Percentiles rank a stretch among this genome's conserved stretches.
Conservation (phyloP, 2,797 vertebrate species). For the Epinephelus coioides region DNA sequence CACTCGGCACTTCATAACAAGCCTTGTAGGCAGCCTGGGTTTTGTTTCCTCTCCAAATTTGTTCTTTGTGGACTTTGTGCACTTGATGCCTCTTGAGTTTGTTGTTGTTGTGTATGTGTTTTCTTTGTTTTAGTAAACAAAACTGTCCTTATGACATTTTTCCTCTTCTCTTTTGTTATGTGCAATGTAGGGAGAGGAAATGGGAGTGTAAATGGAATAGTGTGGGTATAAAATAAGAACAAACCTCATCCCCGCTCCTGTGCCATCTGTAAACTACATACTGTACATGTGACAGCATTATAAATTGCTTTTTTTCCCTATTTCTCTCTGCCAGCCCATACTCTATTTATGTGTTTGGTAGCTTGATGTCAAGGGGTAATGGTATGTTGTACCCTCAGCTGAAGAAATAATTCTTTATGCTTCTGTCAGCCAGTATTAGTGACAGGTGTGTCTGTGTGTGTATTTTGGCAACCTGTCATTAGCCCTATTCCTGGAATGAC, state of each 20-base stretch:
- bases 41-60: conserved; percentile 13
- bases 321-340: background rate
- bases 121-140: conserved; percentile 22
- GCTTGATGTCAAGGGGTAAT: conserved; percentile 52
- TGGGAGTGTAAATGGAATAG: background rate
- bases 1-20: background rate
- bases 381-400: conserved; percentile 56
- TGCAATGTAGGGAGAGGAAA: conserved; percentile 8
- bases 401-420: conserved; percentile 65
- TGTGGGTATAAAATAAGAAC: conserved; percentile 18
- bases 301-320: conserved; percentile 39
- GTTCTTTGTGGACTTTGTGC: background rate
- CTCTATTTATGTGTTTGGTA: conserved; percentile 32
- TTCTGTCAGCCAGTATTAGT: conserved; percentile 47
- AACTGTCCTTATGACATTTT: conserved; percentile 8
- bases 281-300: conserved; percentile 18
- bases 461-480: conserved; percentile 68
- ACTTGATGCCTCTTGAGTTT: background rate
- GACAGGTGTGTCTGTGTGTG: conserved; percentile 12
- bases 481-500: conserved; percentile 66
- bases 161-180: background rate
- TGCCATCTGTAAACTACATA: conserved; percentile 26
- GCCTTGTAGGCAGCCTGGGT: background rate
- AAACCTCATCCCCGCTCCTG: background rate
- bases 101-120: background rate